phyloP scores from a whole-genome alignment of 2,888 invertebrate genomes.

The Caenorhabditis plicata region DNA sequence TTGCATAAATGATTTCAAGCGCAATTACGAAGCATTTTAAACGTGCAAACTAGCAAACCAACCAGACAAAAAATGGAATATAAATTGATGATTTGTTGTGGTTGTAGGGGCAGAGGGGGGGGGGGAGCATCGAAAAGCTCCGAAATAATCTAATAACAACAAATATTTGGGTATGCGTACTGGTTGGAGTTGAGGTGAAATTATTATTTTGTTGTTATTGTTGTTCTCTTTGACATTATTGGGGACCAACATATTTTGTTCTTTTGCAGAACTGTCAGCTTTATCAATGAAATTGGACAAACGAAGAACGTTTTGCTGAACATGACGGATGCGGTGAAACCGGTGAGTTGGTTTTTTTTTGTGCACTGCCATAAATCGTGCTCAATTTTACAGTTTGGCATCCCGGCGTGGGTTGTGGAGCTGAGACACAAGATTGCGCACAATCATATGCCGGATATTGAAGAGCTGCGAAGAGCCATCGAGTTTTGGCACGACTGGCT shows the following conservation, averaged over 20 bases:
- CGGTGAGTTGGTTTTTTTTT: not conserved
- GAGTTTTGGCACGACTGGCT: constrained; percentile 75
- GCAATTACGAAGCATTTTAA: too few relatives aligned
- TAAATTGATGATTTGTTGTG: not conserved
- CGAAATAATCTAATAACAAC: not conserved
- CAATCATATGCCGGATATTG: constrained; percentile 74
- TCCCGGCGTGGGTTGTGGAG: constrained; percentile 81
- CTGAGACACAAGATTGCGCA: constrained; percentile 80
- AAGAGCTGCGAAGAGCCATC: constrained; percentile 73
- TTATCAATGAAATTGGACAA: constrained; percentile 65
- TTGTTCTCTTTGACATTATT: too few relatives aligned
- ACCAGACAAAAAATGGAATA: too few relatives aligned
- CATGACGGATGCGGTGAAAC: constrained; percentile 4
- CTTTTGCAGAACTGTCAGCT: constrained; percentile 66
- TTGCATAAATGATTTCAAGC: not conserved
- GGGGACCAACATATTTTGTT: not conserved
- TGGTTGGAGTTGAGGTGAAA: too few relatives aligned
- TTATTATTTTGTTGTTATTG: too few relatives aligned
- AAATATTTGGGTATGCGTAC: too few relatives aligned
- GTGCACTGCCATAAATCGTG: not conserved
- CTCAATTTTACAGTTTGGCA: constrained; percentile 71
- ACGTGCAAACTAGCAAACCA: too few relatives aligned
- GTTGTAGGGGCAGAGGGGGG: not conserved
- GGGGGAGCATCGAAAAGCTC: not conserved
- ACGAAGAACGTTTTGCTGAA: constrained; percentile 3